phyloP scores from a whole-genome alignment of 1,140 invertebrate species.

The Drosophila rufa region DNA sequence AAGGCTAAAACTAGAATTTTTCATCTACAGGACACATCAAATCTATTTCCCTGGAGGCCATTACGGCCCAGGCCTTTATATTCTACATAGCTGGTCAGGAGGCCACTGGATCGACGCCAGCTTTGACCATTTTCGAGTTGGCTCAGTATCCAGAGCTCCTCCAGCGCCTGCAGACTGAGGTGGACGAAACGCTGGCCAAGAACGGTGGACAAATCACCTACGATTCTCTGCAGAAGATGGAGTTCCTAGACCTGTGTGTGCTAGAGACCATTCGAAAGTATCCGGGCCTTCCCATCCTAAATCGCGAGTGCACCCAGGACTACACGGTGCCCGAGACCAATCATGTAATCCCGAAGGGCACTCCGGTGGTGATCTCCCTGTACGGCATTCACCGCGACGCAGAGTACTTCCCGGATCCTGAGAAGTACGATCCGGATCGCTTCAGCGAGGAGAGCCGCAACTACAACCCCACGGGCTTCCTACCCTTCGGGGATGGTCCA shows the following conservation, averaged over 20 bases:
- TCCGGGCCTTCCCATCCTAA: slow-evolving; percentile 87
- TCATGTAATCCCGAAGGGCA: slow-evolving; percentile 85
- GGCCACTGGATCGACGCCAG: slow-evolving; percentile 88
- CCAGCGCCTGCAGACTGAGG: slow-evolving; percentile 87
- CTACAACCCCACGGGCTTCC: slow-evolving; percentile 85
- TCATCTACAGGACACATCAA: slow-evolving; percentile 51
- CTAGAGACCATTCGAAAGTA: slow-evolving; percentile 87
- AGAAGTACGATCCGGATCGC: slow-evolving; percentile 88
- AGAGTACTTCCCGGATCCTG: slow-evolving; percentile 88
- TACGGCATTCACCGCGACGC: slow-evolving; percentile 86
- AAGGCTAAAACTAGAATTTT: background rate
- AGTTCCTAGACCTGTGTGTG: slow-evolving; percentile 87
- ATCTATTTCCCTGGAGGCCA: slow-evolving; percentile 85
- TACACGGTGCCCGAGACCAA: slow-evolving; percentile 84
- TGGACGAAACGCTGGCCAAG: slow-evolving; percentile 85
- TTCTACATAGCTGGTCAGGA: slow-evolving; percentile 91
- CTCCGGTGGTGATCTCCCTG: slow-evolving; percentile 84
- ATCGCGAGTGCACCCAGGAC: slow-evolving; percentile 84
- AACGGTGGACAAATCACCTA: slow-evolving; percentile 86
- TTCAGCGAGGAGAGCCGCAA: slow-evolving; percentile 86
- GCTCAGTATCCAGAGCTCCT: slow-evolving; percentile 87
- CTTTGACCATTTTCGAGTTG: slow-evolving; percentile 87
- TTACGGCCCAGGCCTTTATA: slow-evolving; percentile 88
- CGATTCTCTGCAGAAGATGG: slow-evolving; percentile 86
- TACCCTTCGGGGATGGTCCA: slow-evolving; percentile 90